Evolutionary conservation across 2,113 vertebrate species (phyloP).

Genomic region (Sciurus niger): DNA sequence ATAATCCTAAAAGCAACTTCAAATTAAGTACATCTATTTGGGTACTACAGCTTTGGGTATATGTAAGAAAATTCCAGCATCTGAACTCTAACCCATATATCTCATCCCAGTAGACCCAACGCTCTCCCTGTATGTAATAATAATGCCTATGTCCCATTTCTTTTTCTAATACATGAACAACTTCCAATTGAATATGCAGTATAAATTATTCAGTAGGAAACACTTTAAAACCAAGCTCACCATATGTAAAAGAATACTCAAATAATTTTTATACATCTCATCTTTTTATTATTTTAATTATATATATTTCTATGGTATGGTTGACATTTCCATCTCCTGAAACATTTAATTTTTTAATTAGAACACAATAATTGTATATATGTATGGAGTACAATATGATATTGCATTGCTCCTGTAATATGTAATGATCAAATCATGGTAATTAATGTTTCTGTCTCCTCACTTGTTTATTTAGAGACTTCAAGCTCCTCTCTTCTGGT

Average conservation of each 20-base stretch:
- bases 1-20: neutral
- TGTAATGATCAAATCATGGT: neutral
- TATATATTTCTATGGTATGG: neutral
- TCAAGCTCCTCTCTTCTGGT: neutral
- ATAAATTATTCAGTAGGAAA: conserved; percentile 41
- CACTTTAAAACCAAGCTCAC: neutral
- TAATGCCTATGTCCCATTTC: conserved; percentile 13
- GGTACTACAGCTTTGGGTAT: neutral
- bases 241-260: neutral
- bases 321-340: neutral
- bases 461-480: neutral
- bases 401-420: neutral
- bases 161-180: neutral
- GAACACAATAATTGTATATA: neutral
- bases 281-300: neutral
- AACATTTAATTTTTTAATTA: neutral
- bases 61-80: conserved; percentile 35
- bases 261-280: neutral
- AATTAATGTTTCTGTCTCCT: neutral
- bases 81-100: conserved; percentile 5
- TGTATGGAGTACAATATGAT: neutral
- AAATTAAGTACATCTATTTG: neutral
- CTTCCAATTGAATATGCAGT: conserved; percentile 12
- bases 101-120: neutral
- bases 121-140: neutral